phyloP scores from a whole-genome alignment of 30 jellyfish, hydroid and myxozoan genomes.

The Aurelia coerulea region DNA sequence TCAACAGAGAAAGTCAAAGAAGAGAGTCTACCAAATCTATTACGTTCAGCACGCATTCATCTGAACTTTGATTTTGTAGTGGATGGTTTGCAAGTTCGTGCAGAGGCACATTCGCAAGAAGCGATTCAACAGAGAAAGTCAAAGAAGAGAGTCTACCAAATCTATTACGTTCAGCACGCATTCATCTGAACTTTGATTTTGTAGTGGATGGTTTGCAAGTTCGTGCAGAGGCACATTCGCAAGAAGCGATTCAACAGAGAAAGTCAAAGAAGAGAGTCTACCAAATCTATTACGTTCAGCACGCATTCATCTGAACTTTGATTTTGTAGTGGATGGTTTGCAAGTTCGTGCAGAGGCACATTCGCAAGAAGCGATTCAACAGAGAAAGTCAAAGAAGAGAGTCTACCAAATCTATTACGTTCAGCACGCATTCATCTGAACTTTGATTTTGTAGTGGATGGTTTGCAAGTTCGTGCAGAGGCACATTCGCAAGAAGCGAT shows the following conservation, averaged over 20 bases:
- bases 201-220: background rate
- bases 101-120: too few relatives aligned
- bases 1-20: too few relatives aligned
- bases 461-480: background rate
- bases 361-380: background rate
- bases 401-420: background rate
- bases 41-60: too few relatives aligned
- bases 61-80: too few relatives aligned
- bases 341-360: background rate
- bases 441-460: too few relatives aligned
- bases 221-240: background rate
- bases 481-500: background rate
- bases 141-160: too few relatives aligned
- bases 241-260: background rate
- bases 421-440: background rate
- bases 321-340: background rate
- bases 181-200: background rate
- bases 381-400: background rate
- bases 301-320: background rate
- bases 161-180: too few relatives aligned
- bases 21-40: too few relatives aligned
- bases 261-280: background rate
- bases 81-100: too few relatives aligned
- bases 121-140: too few relatives aligned
- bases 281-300: background rate